A percentile compares a stretch with the other conserved stretches of the same genome.
phyloP scores from a whole-genome alignment of 1,140 invertebrate species.

The Drosophila sucinea region DNA sequence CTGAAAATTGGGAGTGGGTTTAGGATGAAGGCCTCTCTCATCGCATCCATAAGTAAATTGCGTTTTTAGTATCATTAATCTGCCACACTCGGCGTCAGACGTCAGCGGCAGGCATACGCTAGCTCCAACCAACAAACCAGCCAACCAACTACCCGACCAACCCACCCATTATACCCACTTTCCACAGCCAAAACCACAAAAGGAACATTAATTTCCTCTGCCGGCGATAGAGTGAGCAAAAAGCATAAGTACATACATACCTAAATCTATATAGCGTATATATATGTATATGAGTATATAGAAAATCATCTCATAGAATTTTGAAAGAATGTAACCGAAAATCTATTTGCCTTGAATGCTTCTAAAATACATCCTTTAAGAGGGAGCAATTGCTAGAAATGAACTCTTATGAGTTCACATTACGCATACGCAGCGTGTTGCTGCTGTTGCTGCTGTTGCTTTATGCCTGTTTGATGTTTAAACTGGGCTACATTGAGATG shows the following conservation, averaged over 20 bases:
- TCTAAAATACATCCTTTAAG: slow-evolving; percentile 47
- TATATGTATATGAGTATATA: not conserved
- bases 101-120: slow-evolving; percentile 64
- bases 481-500: slow-evolving; percentile 20
- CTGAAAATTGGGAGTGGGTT: slow-evolving; percentile 11
- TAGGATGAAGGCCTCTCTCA: slow-evolving; percentile 18
- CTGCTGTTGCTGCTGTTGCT: slow-evolving; percentile 15
- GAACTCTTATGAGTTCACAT: slow-evolving; percentile 43
- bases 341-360: slow-evolving; percentile 26
- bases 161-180: slow-evolving; percentile 18
- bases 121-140: slow-evolving; percentile 24
- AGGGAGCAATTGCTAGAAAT: slow-evolving; percentile 11
- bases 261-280: not conserved
- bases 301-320: not conserved
- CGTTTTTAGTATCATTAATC: slow-evolving; percentile 72
- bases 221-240: slow-evolving; percentile 29
- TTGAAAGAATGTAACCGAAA: slow-evolving; percentile 20
- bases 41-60: slow-evolving; percentile 26
- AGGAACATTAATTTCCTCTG: slow-evolving; percentile 79
- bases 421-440: slow-evolving; percentile 74
- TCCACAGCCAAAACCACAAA: slow-evolving; percentile 49
- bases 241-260: slow-evolving; percentile 31
- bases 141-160: slow-evolving; percentile 16
- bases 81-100: slow-evolving; percentile 69
- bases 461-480: slow-evolving; percentile 67